Conservation (phyloP, 2,888 invertebrate species). For the Microplitis manilae region DNA sequence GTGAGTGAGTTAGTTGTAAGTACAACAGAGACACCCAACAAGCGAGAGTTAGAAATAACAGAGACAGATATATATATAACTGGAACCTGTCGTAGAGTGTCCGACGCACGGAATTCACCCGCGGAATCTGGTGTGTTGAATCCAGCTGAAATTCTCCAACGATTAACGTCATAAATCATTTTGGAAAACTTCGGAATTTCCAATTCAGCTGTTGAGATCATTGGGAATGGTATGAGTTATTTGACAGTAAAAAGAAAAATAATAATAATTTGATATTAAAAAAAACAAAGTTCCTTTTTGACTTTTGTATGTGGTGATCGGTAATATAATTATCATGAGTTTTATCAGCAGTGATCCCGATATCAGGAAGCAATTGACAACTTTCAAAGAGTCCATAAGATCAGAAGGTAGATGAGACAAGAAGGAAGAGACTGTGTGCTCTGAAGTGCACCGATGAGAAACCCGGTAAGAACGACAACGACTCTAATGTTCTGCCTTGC, state of each 20-base stretch:
- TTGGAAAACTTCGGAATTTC: conserved; percentile 29
- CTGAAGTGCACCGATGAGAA: conserved; percentile 31
- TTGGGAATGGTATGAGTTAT: not conserved
- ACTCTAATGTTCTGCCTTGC: conserved; percentile 57
- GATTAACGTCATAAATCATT: conserved; percentile 40
- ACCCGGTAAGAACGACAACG: conserved; percentile 51
- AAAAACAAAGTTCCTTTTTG: not conserved
- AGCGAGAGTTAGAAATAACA: not conserved
- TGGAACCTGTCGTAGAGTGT: conserved; percentile 29
- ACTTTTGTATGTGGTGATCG: conserved; percentile 4
- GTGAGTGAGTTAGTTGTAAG: not conserved
- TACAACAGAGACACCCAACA: not conserved
- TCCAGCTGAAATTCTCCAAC: conserved; percentile 25
- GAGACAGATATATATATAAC: conserved; percentile 3
- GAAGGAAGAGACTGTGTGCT: conserved; percentile 28
- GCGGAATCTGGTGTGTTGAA: conserved; percentile 26
- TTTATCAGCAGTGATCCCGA: conserved; percentile 15
- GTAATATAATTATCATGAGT: not conserved
- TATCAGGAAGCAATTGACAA: conserved; percentile 24
- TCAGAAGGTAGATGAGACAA: conserved; percentile 34
- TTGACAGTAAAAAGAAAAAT: not conserved
- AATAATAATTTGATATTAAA: not conserved
- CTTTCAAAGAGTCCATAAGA: conserved; percentile 11
- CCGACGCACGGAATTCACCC: conserved; percentile 35
- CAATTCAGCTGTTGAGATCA: conserved; percentile 5